Evolutionary conservation across 2,888 invertebrate species (phyloP).

Genomic region (Temnothorax ravouxi): DNA sequence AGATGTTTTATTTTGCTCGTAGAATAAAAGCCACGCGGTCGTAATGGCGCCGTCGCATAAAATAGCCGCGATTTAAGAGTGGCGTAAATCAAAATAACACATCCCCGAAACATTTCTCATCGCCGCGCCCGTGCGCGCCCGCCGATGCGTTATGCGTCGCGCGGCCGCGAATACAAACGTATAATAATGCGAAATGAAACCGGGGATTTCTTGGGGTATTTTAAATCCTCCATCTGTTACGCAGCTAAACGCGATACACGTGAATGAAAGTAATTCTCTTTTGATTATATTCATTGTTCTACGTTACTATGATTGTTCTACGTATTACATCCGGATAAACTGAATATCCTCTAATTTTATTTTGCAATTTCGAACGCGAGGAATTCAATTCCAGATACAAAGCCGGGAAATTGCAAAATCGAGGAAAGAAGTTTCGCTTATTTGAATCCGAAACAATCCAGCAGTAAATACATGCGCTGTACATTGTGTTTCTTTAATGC

Average conservation of each 20-base stretch:
- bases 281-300: slow-evolving; percentile 28
- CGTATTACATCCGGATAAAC: background rate
- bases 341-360: slow-evolving; percentile 2
- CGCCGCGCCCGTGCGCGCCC: background rate
- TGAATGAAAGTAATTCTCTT: slow-evolving; percentile 32
- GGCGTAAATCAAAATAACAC: slow-evolving; percentile 52
- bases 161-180: slow-evolving; percentile 3
- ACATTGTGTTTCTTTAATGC: slow-evolving; percentile 57
- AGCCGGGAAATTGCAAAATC: slow-evolving; percentile 20
- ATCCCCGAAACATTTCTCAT: slow-evolving; percentile 47
- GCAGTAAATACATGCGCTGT: slow-evolving; percentile 23
- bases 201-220: slow-evolving; percentile 29
- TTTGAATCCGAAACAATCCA: background rate
- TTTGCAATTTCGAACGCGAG: slow-evolving; percentile 15
- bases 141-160: slow-evolving; percentile 35
- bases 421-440: slow-evolving; percentile 1
- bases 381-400: slow-evolving; percentile 28
- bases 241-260: slow-evolving; percentile 40
- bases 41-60: slow-evolving; percentile 51
- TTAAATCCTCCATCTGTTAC: slow-evolving; percentile 40
- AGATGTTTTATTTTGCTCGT: slow-evolving; percentile 10
- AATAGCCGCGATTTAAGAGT: slow-evolving; percentile 56
- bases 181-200: slow-evolving; percentile 14
- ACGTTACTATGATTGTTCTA: background rate
- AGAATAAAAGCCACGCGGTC: slow-evolving; percentile 42